Conservation (phyloP, 2,888 invertebrate genomes). For the Coenonympha arcania region DNA sequence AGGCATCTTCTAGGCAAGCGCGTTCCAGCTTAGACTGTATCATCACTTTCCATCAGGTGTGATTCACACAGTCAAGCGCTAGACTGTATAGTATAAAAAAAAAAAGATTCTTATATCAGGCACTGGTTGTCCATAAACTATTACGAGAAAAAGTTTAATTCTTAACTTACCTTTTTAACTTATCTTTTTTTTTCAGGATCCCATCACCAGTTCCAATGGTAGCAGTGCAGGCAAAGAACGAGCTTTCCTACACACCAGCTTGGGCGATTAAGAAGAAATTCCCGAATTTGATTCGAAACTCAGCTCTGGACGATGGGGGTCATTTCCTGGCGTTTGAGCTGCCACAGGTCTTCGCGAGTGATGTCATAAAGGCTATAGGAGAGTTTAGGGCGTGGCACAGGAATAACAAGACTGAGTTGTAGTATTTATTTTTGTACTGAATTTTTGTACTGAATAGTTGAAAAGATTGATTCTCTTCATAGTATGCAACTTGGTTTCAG, state of each 20-base stretch:
- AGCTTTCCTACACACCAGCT: constrained; percentile 76
- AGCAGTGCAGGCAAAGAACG: constrained; percentile 73
- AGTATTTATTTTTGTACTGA: constrained; percentile 1
- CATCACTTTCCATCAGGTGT: too few relatives aligned
- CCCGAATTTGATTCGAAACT: constrained; percentile 77
- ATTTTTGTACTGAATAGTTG: too few relatives aligned
- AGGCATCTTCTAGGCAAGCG: too few relatives aligned
- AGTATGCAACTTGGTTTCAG: too few relatives aligned
- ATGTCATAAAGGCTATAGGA: constrained; percentile 68
- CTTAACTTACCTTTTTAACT: too few relatives aligned
- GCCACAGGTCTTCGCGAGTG: constrained; percentile 79
- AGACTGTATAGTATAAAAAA: too few relatives aligned
- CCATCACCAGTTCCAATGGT: constrained; percentile 72
- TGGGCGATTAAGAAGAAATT: constrained; percentile 74
- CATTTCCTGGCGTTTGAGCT: constrained; percentile 90
- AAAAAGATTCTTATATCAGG: too few relatives aligned
- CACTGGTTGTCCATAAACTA: too few relatives aligned
- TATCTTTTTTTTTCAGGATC: constrained; percentile 57
- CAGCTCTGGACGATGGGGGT: constrained; percentile 78
- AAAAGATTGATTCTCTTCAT: too few relatives aligned
- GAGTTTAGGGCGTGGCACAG: constrained; percentile 42
- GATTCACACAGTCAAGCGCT: too few relatives aligned
- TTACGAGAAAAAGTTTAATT: too few relatives aligned
- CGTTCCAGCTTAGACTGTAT: too few relatives aligned
- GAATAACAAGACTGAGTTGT: constrained; percentile 29